These are phyloP conservation scores for Prunella himalayana DNA, from an alignment of 2,113 vertebrate species.

Conservation along the genomic window DNA sequence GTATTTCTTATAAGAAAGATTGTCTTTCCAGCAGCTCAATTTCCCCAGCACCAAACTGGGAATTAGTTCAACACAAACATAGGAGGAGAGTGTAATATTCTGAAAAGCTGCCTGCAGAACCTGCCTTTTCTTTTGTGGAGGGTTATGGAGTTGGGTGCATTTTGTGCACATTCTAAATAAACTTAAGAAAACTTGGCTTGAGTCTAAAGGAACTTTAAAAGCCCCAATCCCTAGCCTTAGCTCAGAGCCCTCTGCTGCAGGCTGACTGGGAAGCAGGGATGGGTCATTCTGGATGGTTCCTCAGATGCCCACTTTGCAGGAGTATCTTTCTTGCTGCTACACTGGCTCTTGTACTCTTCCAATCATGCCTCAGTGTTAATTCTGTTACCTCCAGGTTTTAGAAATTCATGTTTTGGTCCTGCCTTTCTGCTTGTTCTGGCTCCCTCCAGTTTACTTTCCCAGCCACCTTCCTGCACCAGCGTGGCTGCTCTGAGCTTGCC, in stretches of 20 bases:
- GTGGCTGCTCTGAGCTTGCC: neutral
- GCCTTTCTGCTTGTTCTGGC: neutral
- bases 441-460: neutral
- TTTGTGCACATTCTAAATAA: neutral
- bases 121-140: neutral
- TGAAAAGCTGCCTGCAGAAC: slow-evolving; percentile 10
- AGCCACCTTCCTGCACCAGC: neutral
- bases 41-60: slow-evolving; percentile 23
- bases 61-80: slow-evolving; percentile 49
- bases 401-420: neutral
- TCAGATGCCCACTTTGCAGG: neutral
- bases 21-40: slow-evolving; percentile 19
- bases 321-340: neutral
- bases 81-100: neutral
- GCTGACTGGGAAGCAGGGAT: neutral
- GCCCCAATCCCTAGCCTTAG: fast-evolving
- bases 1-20: slow-evolving; percentile 31
- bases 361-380: neutral
- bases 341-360: neutral
- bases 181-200: neutral
- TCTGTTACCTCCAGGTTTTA: neutral
- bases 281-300: neutral
- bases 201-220: neutral
- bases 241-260: neutral
- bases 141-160: neutral